Evolutionary conservation across 2,888 invertebrate genomes (phyloP).

Genomic region (Nomada flava): DNA sequence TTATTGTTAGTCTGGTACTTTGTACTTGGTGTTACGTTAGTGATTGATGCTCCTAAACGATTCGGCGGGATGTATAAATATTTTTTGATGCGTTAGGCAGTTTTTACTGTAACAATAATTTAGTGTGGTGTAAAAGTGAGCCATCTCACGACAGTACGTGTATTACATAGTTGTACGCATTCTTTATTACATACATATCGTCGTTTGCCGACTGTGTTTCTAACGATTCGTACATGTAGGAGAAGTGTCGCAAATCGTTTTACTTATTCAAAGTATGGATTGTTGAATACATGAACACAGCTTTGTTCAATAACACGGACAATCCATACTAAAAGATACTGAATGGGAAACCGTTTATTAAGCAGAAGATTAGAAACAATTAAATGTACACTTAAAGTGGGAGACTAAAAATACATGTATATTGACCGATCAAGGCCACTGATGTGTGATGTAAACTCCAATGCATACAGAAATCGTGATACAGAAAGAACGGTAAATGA

Average conservation of each 20-base stretch:
- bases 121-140: background rate
- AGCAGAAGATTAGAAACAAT: conserved; percentile 38
- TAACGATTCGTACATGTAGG: background rate
- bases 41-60: conserved; percentile 1
- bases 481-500: background rate
- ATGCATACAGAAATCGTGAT: background rate
- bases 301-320: conserved; percentile 1
- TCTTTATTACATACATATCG: background rate
- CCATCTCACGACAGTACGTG: background rate
- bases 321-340: background rate
- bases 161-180: background rate
- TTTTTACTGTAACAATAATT: conserved; percentile 1
- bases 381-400: conserved; percentile 39
- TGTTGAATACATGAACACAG: background rate
- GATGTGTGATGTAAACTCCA: background rate
- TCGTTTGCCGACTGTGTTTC: conserved; percentile 2
- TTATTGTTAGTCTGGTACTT: background rate
- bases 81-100: background rate
- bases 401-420: conserved; percentile 21
- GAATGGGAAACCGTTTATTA: background rate
- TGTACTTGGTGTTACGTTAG: conserved; percentile 1
- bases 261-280: background rate
- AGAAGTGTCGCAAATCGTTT: background rate
- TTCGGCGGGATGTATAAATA: conserved; percentile 44
- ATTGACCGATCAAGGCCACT: background rate